Percentiles rank a stretch among this genome's conserved stretches.
Conservation (phyloP, 1,140 invertebrate genomes). For the Drosophila arawakana region DNA sequence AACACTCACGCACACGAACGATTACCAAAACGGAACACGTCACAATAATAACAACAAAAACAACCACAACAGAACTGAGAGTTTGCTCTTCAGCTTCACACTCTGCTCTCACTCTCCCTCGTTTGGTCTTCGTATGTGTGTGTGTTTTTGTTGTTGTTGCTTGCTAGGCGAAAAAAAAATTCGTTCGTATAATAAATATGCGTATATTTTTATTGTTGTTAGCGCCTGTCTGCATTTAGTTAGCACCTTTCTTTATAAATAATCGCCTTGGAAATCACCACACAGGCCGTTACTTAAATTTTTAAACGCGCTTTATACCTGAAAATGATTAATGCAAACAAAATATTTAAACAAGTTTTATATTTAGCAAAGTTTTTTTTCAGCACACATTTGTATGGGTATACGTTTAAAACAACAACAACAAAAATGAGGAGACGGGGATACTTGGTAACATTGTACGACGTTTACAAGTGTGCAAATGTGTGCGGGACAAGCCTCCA, state of each 20-base stretch:
- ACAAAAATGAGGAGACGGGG: slow-evolving; percentile 4
- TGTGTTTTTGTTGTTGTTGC: slow-evolving; percentile 31
- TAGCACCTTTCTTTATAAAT: slow-evolving; percentile 56
- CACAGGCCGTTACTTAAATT: slow-evolving; percentile 21
- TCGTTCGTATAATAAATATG: slow-evolving; percentile 39
- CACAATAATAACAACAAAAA: slow-evolving; percentile 41
- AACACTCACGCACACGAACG: slow-evolving; percentile 28
- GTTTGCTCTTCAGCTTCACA: slow-evolving; percentile 20
- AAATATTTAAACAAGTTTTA: slow-evolving; percentile 22
- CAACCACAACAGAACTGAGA: slow-evolving; percentile 15
- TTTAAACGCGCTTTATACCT: slow-evolving; percentile 28
- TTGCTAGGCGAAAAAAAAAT: slow-evolving; percentile 31
- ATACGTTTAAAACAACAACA: slow-evolving; percentile 10
- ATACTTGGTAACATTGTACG: slow-evolving; percentile 9
- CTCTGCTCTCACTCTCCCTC: slow-evolving; percentile 14
- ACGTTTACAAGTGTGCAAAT: slow-evolving; percentile 43
- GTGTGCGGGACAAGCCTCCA: slow-evolving; percentile 50
- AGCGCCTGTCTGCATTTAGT: slow-evolving; percentile 43
- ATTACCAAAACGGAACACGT: slow-evolving; percentile 60
- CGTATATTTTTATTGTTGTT: slow-evolving; percentile 36
- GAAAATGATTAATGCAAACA: slow-evolving; percentile 28
- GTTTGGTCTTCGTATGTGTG: neutral
- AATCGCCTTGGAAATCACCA: slow-evolving; percentile 7
- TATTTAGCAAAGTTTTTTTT: slow-evolving; percentile 38
- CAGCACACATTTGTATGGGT: neutral